Base-by-base conservation (phyloP, 1,140 invertebrate species). In the Drepana arcuata region DNA sequence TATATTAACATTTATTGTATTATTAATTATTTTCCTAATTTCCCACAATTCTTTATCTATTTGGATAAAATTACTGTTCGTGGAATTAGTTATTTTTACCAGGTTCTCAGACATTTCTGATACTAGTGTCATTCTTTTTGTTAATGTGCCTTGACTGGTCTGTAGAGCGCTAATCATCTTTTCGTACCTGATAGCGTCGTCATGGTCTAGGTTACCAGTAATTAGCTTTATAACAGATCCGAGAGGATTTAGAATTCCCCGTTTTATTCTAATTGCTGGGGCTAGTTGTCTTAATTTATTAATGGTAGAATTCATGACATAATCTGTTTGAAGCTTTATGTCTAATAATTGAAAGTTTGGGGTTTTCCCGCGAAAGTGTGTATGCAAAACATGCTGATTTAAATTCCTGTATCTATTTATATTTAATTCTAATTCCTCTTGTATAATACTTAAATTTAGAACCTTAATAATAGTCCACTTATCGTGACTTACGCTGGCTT, bases 381-480 rank as follows among this genome's bases (percentile, higher is more conserved):
- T 28, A 7, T 39, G 18, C 7, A 34, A 16, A 21, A 39, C 16
- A 18, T 42, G 23, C 5, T 32, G 4, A 7, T 24, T 36, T 4
- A 47, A 7, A 14, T 25, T 10, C 11, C 13, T n/a, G 34, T 42
- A 48, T 21, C 30, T 35, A 23, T 42, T 34, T 38, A 42, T 33
- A 28, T 38, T 48, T 26, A 30, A 39, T 23, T 42, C 25, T 41
- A 47, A 37, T 1, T 37, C 28, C 5, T 40, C 37, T 9, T 34
- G 7, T 16, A 47, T 40, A 24, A 34, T 24, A 4, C 31, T 34
- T 47, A 47, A 34, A 32, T 47, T 16, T 35, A 48, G 32, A n/a
- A 35, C 40, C 28, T 48, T 42, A 43, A 39, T 36, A 16, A 48
- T 14, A 23, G 32, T 34, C 46, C 46, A 48, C 9, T 25, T 42